Evolutionary conservation across 2,888 invertebrate genomes (phyloP).

Genomic region (Pristionchus fissidentatus): DNA sequence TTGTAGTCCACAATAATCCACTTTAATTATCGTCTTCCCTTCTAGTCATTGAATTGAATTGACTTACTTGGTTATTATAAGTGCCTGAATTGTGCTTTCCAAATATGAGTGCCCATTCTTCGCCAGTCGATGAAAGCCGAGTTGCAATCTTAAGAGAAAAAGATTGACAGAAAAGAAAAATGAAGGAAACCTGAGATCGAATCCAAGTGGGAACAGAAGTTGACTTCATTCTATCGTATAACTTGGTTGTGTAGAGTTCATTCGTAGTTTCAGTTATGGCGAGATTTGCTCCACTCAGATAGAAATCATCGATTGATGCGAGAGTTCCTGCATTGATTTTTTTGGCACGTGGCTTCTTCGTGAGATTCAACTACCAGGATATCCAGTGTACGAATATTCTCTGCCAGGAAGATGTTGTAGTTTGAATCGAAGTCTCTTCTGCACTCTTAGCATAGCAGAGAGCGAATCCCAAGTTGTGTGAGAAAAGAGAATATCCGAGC

Average conservation of each 20-base stretch:
- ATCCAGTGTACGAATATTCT: constrained; percentile 45
- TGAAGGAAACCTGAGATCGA: constrained; percentile 82
- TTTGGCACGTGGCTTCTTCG: background rate
- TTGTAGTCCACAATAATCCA: constrained; percentile 44
- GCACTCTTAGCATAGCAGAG: constrained; percentile 73
- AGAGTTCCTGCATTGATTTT: background rate
- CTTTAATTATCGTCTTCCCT: constrained; percentile 69
- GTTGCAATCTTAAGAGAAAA: constrained; percentile 77
- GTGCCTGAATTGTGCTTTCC: constrained; percentile 32
- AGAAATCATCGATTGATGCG: constrained; percentile 43
- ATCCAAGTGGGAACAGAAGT: constrained; percentile 80
- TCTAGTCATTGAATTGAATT: background rate
- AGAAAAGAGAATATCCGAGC: constrained; percentile 82
- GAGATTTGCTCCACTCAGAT: constrained; percentile 51
- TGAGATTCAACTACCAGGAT: constrained; percentile 55
- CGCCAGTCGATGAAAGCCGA: constrained; percentile 1
- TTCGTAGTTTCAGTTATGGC: constrained; percentile 85
- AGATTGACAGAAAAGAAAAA: background rate
- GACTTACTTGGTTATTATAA: constrained; percentile 34
- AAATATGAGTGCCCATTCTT: constrained; percentile 23
- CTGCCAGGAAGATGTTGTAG: background rate
- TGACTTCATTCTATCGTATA: constrained; percentile 83
- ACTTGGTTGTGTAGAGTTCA: constrained; percentile 82
- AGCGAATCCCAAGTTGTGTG: constrained; percentile 89
- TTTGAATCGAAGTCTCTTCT: constrained; percentile 45